These are phyloP conservation scores for Nautilus pompilius DNA, from an alignment of 1,140 invertebrate species.

Conservation along the genomic window DNA sequence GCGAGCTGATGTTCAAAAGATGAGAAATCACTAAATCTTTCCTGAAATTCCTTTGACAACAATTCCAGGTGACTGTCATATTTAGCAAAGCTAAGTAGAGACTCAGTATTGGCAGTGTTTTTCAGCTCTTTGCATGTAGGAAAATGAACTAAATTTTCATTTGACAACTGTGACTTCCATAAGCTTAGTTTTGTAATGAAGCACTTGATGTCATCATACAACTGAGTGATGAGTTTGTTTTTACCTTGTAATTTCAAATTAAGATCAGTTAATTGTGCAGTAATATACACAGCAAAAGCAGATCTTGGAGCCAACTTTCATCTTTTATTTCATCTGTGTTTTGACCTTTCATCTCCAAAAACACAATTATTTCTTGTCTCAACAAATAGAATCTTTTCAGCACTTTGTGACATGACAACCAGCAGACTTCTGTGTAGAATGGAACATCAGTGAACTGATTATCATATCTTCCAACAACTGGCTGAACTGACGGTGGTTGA, in stretches of 20 bases:
- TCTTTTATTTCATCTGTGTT: conserved; percentile 14
- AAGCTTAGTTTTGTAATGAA: conserved; percentile 10
- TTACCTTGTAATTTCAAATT: conserved; percentile 13
- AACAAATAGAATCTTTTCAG: conserved; percentile 5
- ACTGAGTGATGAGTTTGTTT: conserved; percentile 13
- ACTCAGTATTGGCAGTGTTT: conserved; percentile 6
- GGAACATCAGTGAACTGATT: conserved; percentile 14
- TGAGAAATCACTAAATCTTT: conserved; percentile 12
- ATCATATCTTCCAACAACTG: conserved; percentile 6
- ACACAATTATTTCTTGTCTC: conserved; percentile 7
- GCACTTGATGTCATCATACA: conserved; percentile 6
- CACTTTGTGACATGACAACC: conserved; percentile 9
- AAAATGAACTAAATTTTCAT: conserved; percentile 10
- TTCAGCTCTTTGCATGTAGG: conserved; percentile 8
- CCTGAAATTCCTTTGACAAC: conserved; percentile 9
- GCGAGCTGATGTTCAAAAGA: conserved; percentile 7
- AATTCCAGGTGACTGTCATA: conserved; percentile 9
- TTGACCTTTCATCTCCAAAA: conserved; percentile 10
- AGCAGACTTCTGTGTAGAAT: conserved; percentile 2
- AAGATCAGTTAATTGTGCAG: conserved; percentile 12
- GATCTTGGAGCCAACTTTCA: conserved; percentile 11
- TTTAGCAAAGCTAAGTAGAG: conserved; percentile 9
- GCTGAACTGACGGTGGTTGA: conserved; percentile 14
- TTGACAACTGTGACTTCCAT: conserved; percentile 10
- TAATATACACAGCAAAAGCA: conserved; percentile 12